Conservation (phyloP, 2,113 vertebrate genomes). For the Glaucomys volans region DNA sequence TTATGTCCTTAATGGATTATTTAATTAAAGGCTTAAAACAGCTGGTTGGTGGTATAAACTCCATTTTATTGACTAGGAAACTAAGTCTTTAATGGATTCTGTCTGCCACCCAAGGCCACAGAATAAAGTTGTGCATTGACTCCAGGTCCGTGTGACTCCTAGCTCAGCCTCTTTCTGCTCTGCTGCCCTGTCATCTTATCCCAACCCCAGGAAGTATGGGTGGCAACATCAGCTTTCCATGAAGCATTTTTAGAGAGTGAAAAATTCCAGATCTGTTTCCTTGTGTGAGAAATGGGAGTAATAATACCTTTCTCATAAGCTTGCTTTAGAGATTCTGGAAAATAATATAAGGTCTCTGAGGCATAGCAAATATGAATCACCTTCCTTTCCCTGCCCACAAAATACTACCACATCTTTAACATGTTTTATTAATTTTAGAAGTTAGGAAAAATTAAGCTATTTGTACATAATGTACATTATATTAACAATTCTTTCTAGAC, state of each 20-base stretch:
- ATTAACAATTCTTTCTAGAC: not conserved
- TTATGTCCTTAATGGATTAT: not conserved
- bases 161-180: not conserved
- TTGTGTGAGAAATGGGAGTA: constrained; percentile 9
- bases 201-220: not conserved
- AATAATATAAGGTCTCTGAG: not conserved
- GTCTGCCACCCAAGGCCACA: not conserved
- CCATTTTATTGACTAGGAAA: constrained; percentile 40
- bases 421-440: constrained; percentile 21
- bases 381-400: constrained; percentile 24
- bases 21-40: not conserved
- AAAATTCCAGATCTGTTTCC: constrained; percentile 10
- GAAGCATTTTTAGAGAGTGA: not conserved
- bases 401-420: not conserved
- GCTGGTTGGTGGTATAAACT: not conserved
- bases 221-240: not conserved
- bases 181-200: not conserved
- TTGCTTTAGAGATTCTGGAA: constrained; percentile 29
- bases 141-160: not conserved
- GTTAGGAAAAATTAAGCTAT: not conserved
- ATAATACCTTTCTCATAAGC: constrained; percentile 6
- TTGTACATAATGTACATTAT: not conserved
- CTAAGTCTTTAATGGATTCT: not conserved
- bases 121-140: not conserved
- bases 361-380: not conserved